Percentiles rank a stretch among this genome's conserved stretches.
Conservation (phyloP, 2,797 vertebrate genomes). For the Gallinago solitaria region DNA sequence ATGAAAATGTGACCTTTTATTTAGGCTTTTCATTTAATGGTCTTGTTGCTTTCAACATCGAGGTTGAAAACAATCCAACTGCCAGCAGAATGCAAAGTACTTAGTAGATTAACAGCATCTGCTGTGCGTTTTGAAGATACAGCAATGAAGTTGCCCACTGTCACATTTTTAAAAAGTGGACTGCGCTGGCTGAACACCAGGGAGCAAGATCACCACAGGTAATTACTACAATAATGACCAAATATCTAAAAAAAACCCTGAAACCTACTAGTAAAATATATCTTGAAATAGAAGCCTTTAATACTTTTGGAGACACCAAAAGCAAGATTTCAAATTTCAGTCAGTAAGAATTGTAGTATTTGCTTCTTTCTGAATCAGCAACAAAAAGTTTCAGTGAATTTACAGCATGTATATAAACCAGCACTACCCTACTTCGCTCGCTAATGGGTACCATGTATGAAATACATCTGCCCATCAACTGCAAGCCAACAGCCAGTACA, state of each 20-base stretch:
- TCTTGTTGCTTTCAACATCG: slow-evolving; percentile 80
- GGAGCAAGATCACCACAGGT: background rate
- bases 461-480: background rate
- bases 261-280: background rate
- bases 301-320: background rate
- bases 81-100: background rate
- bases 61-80: background rate
- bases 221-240: background rate
- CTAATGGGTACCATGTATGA: rapidly evolving
- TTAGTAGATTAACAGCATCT: background rate
- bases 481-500: rapidly evolving
- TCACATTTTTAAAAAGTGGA: background rate
- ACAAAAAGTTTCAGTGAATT: background rate
- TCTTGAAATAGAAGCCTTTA: background rate
- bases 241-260: background rate
- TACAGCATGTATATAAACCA: rapidly evolving
- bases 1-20: slow-evolving; percentile 86
- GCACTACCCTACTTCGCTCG: rapidly evolving
- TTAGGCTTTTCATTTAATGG: slow-evolving; percentile 85
- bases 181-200: background rate
- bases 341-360: background rate
- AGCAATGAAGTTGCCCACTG: background rate
- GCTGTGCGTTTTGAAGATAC: background rate
- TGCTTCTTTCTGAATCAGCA: background rate
- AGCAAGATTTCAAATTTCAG: background rate